A percentile compares a stretch with the other conserved stretches of the same genome.
Conservation (phyloP, 2,888 invertebrate genomes). For the Drosophila ustulata region DNA sequence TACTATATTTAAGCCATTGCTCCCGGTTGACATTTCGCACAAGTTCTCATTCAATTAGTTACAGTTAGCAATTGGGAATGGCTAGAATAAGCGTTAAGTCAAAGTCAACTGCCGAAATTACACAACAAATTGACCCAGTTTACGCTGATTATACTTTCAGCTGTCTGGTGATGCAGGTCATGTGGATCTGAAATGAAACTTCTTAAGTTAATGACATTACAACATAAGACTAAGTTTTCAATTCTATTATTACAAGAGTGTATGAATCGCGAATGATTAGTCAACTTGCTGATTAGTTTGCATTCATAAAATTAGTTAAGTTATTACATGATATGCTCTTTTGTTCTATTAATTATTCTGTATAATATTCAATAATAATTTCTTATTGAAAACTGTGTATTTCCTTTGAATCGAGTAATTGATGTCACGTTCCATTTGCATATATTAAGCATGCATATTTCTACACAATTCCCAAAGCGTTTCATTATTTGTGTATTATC, state of each 20-base stretch:
- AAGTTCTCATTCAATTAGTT: slow-evolving; percentile 7
- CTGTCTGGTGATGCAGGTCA: slow-evolving; percentile 4
- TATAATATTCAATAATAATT: no score
- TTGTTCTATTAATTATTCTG: not conserved
- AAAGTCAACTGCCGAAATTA: slow-evolving; percentile 10
- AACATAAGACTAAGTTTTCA: not conserved
- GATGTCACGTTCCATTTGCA: slow-evolving; percentile 3
- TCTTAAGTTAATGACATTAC: not conserved
- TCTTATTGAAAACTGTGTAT: not conserved
- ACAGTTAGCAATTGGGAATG: slow-evolving; percentile 8
- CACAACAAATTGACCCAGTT: slow-evolving; percentile 18
- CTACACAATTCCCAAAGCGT: slow-evolving; percentile 14
- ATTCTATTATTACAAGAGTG: no score
- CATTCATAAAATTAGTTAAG: no score
- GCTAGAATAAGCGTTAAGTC: slow-evolving; percentile 7
- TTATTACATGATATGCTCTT: not conserved
- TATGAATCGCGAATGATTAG: no score
- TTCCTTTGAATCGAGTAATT: not conserved
- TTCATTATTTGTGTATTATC: slow-evolving; percentile 43
- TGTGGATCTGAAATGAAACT: not conserved
- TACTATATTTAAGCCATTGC: slow-evolving; percentile 14
- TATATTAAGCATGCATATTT: slow-evolving; percentile 14
- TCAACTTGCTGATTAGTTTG: not conserved
- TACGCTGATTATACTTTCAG: slow-evolving; percentile 3
- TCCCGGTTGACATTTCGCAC: slow-evolving; percentile 33